Percentiles rank a stretch among this genome's conserved stretches.
phyloP scores from a whole-genome alignment of 2,113 vertebrate genomes.

The Pandion haliaetus region DNA sequence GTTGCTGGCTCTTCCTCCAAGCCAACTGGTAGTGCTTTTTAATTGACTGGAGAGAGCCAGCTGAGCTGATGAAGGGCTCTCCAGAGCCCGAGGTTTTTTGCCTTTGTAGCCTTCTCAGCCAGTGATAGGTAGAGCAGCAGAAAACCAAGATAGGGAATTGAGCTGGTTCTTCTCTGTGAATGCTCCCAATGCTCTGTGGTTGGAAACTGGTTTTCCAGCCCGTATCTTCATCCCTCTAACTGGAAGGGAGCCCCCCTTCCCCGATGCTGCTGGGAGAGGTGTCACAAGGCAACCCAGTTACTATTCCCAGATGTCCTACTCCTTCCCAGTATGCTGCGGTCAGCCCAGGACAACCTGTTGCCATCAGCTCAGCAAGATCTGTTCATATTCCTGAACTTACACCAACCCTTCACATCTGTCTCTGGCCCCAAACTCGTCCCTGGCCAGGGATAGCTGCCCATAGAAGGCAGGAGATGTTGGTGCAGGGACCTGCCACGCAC shows the following conservation, averaged over 20 bases:
- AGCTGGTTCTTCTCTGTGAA: background rate
- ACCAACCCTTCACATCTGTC: too few relatives aligned
- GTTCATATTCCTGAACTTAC: background rate
- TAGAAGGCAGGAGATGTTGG: background rate
- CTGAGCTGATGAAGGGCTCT: background rate
- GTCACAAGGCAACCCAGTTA: background rate
- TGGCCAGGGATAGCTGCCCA: background rate
- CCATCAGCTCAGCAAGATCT: background rate
- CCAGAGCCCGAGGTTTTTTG: background rate
- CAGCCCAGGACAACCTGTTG: background rate
- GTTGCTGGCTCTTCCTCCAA: background rate
- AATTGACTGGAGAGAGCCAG: conserved; percentile 5
- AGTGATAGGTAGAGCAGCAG: background rate
- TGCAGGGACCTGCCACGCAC: fast-evolving
- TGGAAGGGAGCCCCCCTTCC: background rate
- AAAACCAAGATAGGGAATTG: background rate
- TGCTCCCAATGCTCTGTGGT: background rate
- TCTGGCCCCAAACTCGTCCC: background rate
- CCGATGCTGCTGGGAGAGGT: fast-evolving
- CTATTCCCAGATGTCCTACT: background rate
- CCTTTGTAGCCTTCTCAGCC: background rate
- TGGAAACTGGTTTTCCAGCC: background rate
- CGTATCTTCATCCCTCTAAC: background rate
- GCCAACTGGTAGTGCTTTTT: background rate
- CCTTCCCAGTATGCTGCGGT: background rate